phyloP scores from a whole-genome alignment of 2,113 vertebrate genomes.

The Bubo bubo region DNA sequence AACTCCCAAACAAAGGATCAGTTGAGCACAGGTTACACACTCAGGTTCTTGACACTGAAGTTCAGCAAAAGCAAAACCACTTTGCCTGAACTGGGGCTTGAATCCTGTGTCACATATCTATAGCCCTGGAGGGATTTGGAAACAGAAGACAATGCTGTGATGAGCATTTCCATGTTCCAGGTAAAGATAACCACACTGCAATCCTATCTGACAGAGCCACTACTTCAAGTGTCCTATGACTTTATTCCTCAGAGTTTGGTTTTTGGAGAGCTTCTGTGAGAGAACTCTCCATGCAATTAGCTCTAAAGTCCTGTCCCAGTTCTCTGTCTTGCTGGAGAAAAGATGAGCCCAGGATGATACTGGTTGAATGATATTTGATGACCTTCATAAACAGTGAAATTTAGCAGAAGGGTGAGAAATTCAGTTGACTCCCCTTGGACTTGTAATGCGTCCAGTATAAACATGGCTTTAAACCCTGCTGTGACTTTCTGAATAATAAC shows the following conservation, averaged over 20 bases:
- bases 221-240: not conserved
- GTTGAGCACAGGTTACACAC: not conserved
- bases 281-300: not conserved
- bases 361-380: not conserved
- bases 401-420: not conserved
- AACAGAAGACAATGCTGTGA: not conserved
- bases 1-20: not conserved
- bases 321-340: not conserved
- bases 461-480: not conserved
- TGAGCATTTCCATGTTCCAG: not conserved
- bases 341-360: not conserved
- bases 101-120: not conserved
- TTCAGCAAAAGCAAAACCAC: not conserved
- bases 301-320: not conserved
- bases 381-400: not conserved
- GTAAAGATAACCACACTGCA: not conserved
- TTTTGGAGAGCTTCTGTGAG: not conserved
- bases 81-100: not conserved
- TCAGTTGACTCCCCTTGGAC: not conserved
- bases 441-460: not conserved
- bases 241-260: not conserved
- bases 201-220: not conserved
- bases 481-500: not conserved
- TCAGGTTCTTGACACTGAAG: not conserved
- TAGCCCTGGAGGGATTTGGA: not conserved